Percentiles rank a stretch among this genome's conserved stretches.
Conservation (phyloP, 2,797 vertebrate genomes). For the Coranthus polyacanthus region DNA sequence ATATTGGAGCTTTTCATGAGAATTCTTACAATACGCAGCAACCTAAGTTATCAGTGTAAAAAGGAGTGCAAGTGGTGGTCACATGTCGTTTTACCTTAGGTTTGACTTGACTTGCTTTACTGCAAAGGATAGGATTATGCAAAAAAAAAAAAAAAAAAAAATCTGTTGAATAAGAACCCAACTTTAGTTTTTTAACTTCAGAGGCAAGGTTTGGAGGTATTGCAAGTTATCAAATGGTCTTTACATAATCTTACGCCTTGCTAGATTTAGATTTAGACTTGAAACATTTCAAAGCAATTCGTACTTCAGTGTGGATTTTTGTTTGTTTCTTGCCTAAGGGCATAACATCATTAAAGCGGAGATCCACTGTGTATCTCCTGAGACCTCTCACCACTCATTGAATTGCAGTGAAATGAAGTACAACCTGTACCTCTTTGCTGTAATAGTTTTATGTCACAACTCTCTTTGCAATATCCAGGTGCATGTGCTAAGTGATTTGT, state of each 20-base stretch:
- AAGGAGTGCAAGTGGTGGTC: not conserved
- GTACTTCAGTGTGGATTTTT: conserved; percentile 26
- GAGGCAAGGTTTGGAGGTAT: not conserved
- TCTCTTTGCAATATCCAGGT: conserved; percentile 38
- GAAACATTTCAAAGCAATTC: conserved; percentile 32
- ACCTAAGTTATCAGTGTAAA: not conserved
- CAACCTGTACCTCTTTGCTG: conserved; percentile 26
- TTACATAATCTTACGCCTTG: not conserved
- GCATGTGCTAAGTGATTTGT: conserved; percentile 37
- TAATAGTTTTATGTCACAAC: conserved; percentile 8
- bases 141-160: not conserved
- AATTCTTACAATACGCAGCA: too few relatives aligned
- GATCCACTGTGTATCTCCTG: conserved; percentile 32
- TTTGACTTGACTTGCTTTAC: too few relatives aligned
- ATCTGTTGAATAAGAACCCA: not conserved
- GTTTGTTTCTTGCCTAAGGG: conserved; percentile 25
- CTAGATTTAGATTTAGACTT: conserved; percentile 6
- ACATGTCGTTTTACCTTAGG: too few relatives aligned
- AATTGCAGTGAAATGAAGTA: conserved; percentile 41
- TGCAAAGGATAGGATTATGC: too few relatives aligned
- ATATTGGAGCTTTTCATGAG: conserved; percentile 14
- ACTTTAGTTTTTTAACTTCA: not conserved
- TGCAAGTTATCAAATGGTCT: conserved; percentile 3
- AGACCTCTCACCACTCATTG: conserved; percentile 33
- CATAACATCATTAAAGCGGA: conserved; percentile 50